Evolutionary conservation across 1,140 invertebrate genomes (phyloP).

Genomic region (Ceratitis capitata): DNA sequence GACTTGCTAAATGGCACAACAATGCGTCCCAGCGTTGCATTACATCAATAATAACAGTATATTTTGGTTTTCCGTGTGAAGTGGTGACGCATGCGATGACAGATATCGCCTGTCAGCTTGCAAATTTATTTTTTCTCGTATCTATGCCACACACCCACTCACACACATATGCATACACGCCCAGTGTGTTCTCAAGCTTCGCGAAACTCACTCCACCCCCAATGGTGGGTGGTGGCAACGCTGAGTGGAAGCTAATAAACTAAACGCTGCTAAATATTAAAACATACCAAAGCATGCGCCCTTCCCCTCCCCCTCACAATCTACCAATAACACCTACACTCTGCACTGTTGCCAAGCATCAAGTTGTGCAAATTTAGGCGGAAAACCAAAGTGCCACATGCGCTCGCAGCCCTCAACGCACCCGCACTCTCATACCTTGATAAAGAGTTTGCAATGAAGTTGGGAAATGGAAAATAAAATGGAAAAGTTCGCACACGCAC

Average conservation of each 20-base stretch:
- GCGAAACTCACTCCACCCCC: conserved; percentile 34
- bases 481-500: conserved; percentile 37
- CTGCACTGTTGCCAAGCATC: neutral
- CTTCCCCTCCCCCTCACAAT: neutral
- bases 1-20: conserved; percentile 41
- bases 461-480: neutral
- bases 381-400: neutral
- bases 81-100: conserved; percentile 41
- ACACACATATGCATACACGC: conserved; percentile 44
- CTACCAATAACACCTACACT: too few relatives aligned
- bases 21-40: neutral
- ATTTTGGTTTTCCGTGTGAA: neutral
- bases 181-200: neutral
- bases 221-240: neutral
- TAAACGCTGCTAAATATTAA: conserved; percentile 51
- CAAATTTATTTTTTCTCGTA: conserved; percentile 63
- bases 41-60: conserved; percentile 26
- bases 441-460: conserved; percentile 11
- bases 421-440: neutral
- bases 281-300: neutral
- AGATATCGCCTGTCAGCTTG: conserved; percentile 48
- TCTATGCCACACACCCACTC: conserved; percentile 61
- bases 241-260: conserved; percentile 57
- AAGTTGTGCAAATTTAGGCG: conserved; percentile 24
- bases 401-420: too few relatives aligned